These are phyloP conservation scores for Psittacula cyanocephala DNA, from an alignment of 2,113 vertebrate genomes.

Conservation along the genomic window DNA sequence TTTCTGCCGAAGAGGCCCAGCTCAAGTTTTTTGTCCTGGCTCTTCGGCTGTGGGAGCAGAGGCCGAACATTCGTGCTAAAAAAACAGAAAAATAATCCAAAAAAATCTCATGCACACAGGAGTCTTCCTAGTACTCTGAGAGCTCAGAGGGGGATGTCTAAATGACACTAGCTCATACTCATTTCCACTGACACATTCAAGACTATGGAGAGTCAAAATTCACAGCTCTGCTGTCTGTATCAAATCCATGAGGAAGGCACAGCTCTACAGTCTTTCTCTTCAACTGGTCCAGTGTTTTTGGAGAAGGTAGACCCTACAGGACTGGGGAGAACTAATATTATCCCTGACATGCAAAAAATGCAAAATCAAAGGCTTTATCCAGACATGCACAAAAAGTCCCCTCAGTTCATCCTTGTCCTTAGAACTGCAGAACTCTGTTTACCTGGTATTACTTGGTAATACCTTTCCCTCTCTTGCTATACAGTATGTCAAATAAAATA, in stretches of 20 bases:
- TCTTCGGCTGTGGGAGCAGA: no score
- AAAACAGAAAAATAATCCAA: background rate
- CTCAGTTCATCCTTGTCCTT: background rate
- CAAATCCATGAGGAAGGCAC: background rate
- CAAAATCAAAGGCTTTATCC: background rate
- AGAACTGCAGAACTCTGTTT: background rate
- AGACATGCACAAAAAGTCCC: background rate
- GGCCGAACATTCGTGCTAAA: no score
- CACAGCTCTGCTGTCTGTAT: background rate
- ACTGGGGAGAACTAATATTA: background rate
- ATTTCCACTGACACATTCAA: background rate
- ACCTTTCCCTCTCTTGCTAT: background rate
- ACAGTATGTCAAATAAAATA: background rate
- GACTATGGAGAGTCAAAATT: background rate
- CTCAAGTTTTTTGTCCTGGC: no score
- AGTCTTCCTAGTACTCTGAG: background rate
- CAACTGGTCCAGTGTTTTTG: background rate
- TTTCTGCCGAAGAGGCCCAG: no score
- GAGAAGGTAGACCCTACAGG: background rate
- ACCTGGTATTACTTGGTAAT: background rate
- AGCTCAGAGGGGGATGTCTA: background rate
- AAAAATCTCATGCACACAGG: background rate
- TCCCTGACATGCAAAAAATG: background rate
- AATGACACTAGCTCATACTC: background rate
- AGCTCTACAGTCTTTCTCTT: background rate